Evolutionary conservation across 2,888 invertebrate species (phyloP), one percentile per base, ranked within the genome.

Genomic region (Malacosoma neustria): DNA sequence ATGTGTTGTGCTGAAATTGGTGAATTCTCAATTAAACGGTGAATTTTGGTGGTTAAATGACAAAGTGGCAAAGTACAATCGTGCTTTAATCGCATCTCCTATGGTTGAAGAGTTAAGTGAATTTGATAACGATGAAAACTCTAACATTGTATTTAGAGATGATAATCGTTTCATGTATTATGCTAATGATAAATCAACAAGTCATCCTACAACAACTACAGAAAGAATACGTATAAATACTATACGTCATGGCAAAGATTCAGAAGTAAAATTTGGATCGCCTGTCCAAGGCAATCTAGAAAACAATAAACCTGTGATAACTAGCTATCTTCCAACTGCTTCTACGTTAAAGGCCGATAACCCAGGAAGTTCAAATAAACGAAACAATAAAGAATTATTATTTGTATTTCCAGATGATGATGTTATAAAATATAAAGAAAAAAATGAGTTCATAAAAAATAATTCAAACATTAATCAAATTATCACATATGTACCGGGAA

Each of bases 31-130:
- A 59, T 39, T 77, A 13, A 68, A 73, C 36, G 82, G 82, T 29
- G 72, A 75, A 46, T 84, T 84, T 51, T 79, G 81, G 84, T 81
- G 82, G 82, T 42, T 81, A 11, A 68, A 77, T 39, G 55, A 71
- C 22, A 70, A 77, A 45, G 43, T 80, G 14, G 51, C 67, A 9
- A 54, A 61, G 32, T 42, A 70, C 5, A 57, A 63, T 31, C 57
- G 61, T 3, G 48, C 56, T 3, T 52, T 54, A 35, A 61, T 72
- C 1, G 49, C 63, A 1, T 49, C 54, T 3, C 75, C 75, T 0
- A 54, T 50, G 42, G 68, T 73, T 42, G 82, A 82, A 39, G 58
- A 68, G 29, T 45, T 73, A 14, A 62, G 57, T 41, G 70, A 71
- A 38, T 70, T 68, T 13, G 80, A 76, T 39, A 79, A 60, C 2